A percentile compares a stretch with the other conserved stretches of the same genome.
phyloP scores from a whole-genome alignment of 2,888 invertebrate species.

The Halictus ligatus region DNA sequence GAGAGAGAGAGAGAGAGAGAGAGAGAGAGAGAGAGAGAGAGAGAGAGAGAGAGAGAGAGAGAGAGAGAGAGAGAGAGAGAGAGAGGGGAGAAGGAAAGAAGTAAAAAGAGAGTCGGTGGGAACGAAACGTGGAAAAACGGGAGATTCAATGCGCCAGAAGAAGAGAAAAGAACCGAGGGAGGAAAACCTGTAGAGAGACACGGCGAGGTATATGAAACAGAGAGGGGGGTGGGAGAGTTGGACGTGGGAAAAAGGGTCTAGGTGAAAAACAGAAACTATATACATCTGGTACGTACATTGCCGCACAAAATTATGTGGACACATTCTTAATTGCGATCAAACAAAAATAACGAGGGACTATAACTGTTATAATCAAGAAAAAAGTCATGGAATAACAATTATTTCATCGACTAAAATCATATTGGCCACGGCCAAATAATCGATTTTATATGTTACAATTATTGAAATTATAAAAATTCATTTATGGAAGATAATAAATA shows the following conservation, averaged over 20 bases:
- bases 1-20: not conserved
- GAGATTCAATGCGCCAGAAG: not conserved
- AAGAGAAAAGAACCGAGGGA: not conserved
- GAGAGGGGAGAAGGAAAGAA: not conserved
- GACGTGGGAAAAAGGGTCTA: not conserved
- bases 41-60: not conserved
- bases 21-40: too few relatives aligned
- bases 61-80: not conserved
- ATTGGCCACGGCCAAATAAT: too few relatives aligned
- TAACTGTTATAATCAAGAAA: too few relatives aligned
- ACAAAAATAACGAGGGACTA: not conserved
- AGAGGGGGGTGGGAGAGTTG: not conserved
- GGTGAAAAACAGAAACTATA: slow-evolving; percentile 18
- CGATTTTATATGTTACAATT: too few relatives aligned
- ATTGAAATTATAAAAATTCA: too few relatives aligned
- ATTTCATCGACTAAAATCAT: too few relatives aligned
- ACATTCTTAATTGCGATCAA: not conserved
- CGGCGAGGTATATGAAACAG: not conserved
- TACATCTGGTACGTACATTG: not conserved
- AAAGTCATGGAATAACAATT: too few relatives aligned
- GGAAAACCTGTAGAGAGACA: not conserved
- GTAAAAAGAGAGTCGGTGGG: not conserved
- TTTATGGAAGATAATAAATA: too few relatives aligned
- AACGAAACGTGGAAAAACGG: not conserved
- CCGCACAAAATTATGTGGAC: not conserved